Base-by-base conservation (phyloP, 53 echinoderm and acorn worm genomes). In the Zoroaster sp. region DNA sequence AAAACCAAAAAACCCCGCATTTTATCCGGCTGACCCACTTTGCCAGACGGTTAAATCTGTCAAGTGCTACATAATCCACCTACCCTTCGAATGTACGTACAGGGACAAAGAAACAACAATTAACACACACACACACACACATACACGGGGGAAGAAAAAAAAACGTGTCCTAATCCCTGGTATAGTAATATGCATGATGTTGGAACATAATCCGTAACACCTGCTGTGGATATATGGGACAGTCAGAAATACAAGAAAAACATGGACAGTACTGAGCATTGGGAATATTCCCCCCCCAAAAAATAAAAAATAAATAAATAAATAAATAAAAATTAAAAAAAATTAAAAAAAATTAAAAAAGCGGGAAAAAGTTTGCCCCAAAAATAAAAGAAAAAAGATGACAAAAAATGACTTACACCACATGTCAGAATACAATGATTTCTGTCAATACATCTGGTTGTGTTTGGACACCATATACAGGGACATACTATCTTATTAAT, bases 151-250 rank as follows among this genome's bases (percentile, higher is more conserved):
- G 11, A 0, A 52, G 3, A 18, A 52, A 55, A 55, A 2, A 21
- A 23, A 59, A 59, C 63, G 14, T 13, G 63, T 8, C 63, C 28
- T 59, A 59, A 59, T 59, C 63, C 63, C 63, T 59, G 63, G 63
- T 59, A 11, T 28, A 8, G 63, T n/a, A 59, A 59, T 59, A 59
- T 59, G 21, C 63, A 59, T 59, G 63, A 59, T 25, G 63, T 25
- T 21, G 28, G 63, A 79, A 79, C 52, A 51, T 79, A 79, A 79
- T 79, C 79, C 40, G 23, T 11, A 79, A 59, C 79, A 79, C 79
- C 79, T 79, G 79, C 79, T 35, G 37, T 12, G 63, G 73, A 20
- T 73, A 34, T 10, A 20, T 1, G 73, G 73, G 8, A 4, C 5
- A 73, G 25, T 18, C 31, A 31, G 23, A 8, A 65, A 65, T 28